A percentile compares a stretch with the other conserved stretches of the same genome.
Conservation (phyloP, 2,888 invertebrate species). For the Melanostoma mellinum region DNA sequence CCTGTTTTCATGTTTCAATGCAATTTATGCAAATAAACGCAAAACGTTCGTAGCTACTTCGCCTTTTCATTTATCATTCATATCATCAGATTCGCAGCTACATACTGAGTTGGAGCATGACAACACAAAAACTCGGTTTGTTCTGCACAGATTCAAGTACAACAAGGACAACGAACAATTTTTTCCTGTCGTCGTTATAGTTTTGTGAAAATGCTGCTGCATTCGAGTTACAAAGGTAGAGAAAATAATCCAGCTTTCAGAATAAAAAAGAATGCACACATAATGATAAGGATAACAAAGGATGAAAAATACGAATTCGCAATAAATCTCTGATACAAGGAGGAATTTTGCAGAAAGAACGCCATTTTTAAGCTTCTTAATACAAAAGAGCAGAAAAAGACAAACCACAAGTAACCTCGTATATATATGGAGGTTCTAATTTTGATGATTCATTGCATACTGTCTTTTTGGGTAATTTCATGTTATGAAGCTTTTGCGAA, state of each 20-base stretch:
- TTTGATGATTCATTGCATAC: slow-evolving; percentile 23
- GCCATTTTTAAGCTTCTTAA: slow-evolving; percentile 11
- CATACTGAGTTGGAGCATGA: not conserved
- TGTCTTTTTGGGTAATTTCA: slow-evolving; percentile 4
- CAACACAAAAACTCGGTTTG: too few species aligned
- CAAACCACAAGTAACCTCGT: not conserved
- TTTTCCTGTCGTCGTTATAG: not conserved
- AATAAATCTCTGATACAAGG: slow-evolving; percentile 29
- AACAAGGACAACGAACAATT: slow-evolving; percentile 23
- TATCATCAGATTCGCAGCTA: slow-evolving; percentile 6
- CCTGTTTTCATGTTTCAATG: slow-evolving; percentile 25
- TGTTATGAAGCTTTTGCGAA: slow-evolving; percentile 1
- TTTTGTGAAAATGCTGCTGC: slow-evolving; percentile 12
- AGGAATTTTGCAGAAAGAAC: not conserved
- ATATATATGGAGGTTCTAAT: not conserved
- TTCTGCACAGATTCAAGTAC: slow-evolving; percentile 40
- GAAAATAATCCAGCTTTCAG: slow-evolving; percentile 33
- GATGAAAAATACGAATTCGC: slow-evolving; percentile 15
- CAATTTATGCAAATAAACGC: slow-evolving; percentile 54
- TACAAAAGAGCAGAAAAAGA: slow-evolving; percentile 5
- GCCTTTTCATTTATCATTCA: not conserved
- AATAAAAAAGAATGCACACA: not conserved
- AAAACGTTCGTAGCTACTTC: not conserved
- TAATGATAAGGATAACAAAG: slow-evolving; percentile 2
- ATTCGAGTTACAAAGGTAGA: not conserved